Evolutionary conservation across 1,140 invertebrate species (phyloP), one percentile per base, ranked within the genome.

Genomic region (Calycopis cecrops): DNA sequence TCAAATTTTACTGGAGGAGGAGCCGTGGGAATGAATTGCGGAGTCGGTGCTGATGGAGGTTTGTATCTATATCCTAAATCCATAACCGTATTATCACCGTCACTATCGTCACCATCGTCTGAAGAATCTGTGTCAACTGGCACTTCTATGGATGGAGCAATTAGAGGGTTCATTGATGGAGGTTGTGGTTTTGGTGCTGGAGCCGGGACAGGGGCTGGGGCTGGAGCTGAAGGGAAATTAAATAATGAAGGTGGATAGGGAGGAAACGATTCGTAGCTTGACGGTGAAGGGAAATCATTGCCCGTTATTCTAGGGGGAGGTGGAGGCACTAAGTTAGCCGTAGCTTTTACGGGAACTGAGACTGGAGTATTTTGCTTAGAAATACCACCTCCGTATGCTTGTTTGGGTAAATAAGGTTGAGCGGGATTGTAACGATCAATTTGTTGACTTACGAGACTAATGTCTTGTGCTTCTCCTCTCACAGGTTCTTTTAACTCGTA

Each of bases 401-500:
- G 54, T 37, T 76, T 77, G 4, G 85, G 87, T 59, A 88, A 72
- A 61, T 88, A 88, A 4, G 85, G 79, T 48, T 87, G 77, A 12
- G 85, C 85, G n/a, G 87, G 85, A 67, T 88, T 88, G 55, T 85
- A 88, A 21, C 84, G 73, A 52, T 87, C 84, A 52, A 85, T 79
- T 14, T 59, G 64, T 44, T 78, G 67, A 33, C 60, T 67, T 33
- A 66, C 59, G 34, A 70, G 60, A 34, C 69, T 63, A 35, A 71
- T 55, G 51, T 88, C 86, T 68, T 87, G 73, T 14, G 71, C 80
- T 73, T 88, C 85, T 14, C 84, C 84, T 66, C 80, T 67, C 10
- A 81, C 73, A 6, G 84, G 84, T 48, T 82, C 66, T 57, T 73
- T 76, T 14, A 83, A 63, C n/a, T 83, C 77, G 17, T 70, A 70